phyloP scores from a whole-genome alignment of 2,113 vertebrate species.

The Himantopus leucocephalus region DNA sequence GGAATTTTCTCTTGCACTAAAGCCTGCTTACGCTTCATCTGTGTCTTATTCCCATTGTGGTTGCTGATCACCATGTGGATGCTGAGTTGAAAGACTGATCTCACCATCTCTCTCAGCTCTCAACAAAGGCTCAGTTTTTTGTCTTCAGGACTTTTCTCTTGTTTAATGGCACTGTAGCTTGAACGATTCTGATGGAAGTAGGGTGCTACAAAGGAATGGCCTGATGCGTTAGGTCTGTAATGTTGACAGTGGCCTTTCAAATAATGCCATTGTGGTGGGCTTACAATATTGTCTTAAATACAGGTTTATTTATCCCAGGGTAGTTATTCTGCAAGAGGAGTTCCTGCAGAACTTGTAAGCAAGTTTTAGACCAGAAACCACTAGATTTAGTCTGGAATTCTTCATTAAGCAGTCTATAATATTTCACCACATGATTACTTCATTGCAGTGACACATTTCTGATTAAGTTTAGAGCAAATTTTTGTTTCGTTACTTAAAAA shows the following conservation, averaged over 20 bases:
- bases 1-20: not conserved
- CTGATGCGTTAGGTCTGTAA: not conserved
- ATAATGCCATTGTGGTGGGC: not conserved
- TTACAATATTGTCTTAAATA: not conserved
- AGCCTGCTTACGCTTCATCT: not conserved
- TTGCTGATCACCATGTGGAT: not conserved
- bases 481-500: constrained; percentile 1
- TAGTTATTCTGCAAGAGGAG: not conserved
- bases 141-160: not conserved
- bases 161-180: not conserved
- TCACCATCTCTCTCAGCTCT: not conserved
- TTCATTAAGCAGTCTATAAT: not conserved
- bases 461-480: not conserved
- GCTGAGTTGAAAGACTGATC: not conserved
- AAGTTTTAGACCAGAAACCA: not conserved
- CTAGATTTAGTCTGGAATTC: not conserved
- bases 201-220: not conserved
- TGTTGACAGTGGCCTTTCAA: not conserved
- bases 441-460: not conserved
- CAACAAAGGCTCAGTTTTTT: not conserved
- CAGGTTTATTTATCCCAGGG: not conserved
- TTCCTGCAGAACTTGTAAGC: not conserved
- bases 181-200: not conserved
- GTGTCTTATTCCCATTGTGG: not conserved
- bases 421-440: not conserved